phyloP scores from a whole-genome alignment of 2,113 vertebrate genomes.

The Dromiciops gliroides region DNA sequence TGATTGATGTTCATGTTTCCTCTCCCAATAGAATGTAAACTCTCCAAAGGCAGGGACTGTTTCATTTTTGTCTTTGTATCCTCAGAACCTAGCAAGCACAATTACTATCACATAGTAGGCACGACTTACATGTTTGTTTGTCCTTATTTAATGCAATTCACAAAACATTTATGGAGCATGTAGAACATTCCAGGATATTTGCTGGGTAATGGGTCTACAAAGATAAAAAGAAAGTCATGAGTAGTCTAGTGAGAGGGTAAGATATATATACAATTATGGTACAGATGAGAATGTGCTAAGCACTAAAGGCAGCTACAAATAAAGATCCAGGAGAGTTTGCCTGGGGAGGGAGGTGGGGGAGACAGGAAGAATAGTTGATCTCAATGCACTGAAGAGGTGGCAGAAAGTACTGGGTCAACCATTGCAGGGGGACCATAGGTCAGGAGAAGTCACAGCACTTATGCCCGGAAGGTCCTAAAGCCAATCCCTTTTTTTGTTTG shows the following conservation, averaged over 20 bases:
- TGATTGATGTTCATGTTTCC: not conserved
- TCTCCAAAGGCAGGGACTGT: not conserved
- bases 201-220: not conserved
- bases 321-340: not conserved
- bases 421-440: not conserved
- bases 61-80: not conserved
- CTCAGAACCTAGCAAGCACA: not conserved
- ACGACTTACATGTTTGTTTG: not conserved
- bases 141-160: not conserved
- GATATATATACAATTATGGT: not conserved
- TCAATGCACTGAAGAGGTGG: not conserved
- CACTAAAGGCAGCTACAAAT: not conserved
- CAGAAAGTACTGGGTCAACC: no score
- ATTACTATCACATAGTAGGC: not conserved
- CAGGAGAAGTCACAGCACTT: no score
- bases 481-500: not conserved
- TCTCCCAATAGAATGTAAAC: not conserved
- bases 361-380: not conserved
- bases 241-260: not conserved
- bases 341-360: not conserved
- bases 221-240: no score
- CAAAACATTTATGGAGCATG: not conserved
- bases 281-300: not conserved
- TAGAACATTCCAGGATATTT: not conserved
- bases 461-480: not conserved